These are phyloP conservation scores for Myotis vivesi DNA, from an alignment of 2,797 vertebrate species.

Conservation along the genomic window DNA sequence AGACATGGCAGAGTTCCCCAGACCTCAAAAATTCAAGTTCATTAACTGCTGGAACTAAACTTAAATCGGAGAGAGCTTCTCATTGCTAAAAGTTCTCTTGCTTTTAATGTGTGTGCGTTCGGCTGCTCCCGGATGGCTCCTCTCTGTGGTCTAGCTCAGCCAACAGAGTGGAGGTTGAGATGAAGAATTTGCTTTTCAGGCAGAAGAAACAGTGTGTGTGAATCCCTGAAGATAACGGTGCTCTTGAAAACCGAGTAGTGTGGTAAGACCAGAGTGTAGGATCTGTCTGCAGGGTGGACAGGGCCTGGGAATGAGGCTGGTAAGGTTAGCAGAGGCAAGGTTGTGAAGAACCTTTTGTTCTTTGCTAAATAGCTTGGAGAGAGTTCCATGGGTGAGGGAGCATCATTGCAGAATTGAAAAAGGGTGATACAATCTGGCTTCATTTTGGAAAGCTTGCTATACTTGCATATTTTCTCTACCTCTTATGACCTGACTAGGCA, in stretches of 20 bases:
- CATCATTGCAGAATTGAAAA: background rate
- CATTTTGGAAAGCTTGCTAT: background rate
- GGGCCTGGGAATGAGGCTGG: background rate
- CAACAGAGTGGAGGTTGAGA: background rate
- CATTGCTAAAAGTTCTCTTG: background rate
- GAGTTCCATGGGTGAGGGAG: background rate
- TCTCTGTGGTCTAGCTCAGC: background rate
- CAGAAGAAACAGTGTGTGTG: background rate
- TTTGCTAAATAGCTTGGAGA: background rate
- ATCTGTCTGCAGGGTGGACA: background rate
- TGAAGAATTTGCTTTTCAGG: background rate
- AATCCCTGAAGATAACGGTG: background rate
- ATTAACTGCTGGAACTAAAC: background rate
- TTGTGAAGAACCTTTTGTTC: slow-evolving; percentile 2
- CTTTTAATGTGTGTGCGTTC: background rate
- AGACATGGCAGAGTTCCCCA: background rate
- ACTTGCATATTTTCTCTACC: background rate
- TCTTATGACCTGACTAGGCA: background rate
- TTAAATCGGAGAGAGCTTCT: background rate
- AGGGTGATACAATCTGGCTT: background rate
- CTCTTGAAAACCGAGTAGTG: background rate
- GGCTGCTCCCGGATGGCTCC: background rate
- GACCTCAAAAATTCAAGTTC: background rate
- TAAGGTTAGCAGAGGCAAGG: background rate
- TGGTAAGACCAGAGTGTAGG: background rate